Percentiles rank a stretch among this genome's conserved stretches.
phyloP scores from a whole-genome alignment of 1,140 invertebrate species.

The Lerema accius region DNA sequence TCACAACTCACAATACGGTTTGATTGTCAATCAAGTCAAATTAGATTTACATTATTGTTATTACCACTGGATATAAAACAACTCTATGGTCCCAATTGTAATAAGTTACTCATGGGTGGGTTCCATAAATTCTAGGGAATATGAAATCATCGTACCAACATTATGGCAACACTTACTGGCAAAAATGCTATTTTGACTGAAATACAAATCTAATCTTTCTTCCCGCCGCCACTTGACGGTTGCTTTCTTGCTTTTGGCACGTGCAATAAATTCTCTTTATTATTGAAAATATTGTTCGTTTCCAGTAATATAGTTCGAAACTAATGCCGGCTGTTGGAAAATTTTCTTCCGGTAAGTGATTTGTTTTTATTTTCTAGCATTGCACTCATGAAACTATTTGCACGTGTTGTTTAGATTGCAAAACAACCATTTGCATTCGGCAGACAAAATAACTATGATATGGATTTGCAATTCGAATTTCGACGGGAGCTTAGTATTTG shows the following conservation, averaged over 20 bases:
- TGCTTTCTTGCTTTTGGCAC: conserved; percentile 69
- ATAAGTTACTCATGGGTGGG: too few species aligned
- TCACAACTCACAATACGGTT: too few species aligned
- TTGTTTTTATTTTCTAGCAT: conserved; percentile 44
- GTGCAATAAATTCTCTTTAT: conserved; percentile 73
- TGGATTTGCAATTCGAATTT: conserved; percentile 54
- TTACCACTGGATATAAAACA: too few species aligned
- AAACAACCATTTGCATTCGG: conserved; percentile 76
- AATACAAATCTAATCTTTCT: conserved; percentile 76
- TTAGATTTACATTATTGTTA: too few species aligned
- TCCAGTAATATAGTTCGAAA: conserved; percentile 51
- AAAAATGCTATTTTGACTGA: conserved; percentile 58
- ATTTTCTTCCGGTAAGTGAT: conserved; percentile 71
- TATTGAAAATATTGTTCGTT: conserved; percentile 50
- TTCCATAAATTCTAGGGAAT: too few species aligned
- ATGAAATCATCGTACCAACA: too few species aligned
- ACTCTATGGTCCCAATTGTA: too few species aligned
- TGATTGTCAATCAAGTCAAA: too few species aligned
- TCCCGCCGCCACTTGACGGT: conserved; percentile 78
- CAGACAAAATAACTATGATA: conserved; percentile 73
- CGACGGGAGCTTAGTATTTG: conserved; percentile 15
- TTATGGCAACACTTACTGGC: conserved; percentile 6
- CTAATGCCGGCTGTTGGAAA: conserved; percentile 71
- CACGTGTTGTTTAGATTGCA: conserved; percentile 76
- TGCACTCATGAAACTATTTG: conserved; percentile 54